Percentiles rank a stretch among this genome's conserved stretches.
Evolutionary conservation across 2,113 vertebrate genomes (phyloP).

Genomic region (Gasterosteus aculeatus): DNA sequence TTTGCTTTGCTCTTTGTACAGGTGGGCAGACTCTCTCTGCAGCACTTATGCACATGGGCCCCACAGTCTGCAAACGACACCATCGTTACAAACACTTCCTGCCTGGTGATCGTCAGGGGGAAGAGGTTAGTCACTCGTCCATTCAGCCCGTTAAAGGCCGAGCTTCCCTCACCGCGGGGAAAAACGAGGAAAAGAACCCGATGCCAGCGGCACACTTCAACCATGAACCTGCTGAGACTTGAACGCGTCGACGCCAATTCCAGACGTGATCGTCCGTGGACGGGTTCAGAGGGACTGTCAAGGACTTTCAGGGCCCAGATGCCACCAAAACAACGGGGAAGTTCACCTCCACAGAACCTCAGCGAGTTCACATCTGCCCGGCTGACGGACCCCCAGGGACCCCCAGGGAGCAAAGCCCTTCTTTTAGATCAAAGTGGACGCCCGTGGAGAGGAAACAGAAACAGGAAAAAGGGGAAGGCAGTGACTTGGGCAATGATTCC

Average conservation of each 20-base stretch:
- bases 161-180: not conserved
- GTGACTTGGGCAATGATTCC: not conserved
- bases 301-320: not conserved
- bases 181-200: not conserved
- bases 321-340: not conserved
- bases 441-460: not conserved
- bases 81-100: not conserved
- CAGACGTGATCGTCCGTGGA: not conserved
- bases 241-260: not conserved
- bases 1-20: slow-evolving; percentile 89
- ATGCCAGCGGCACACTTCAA: not conserved
- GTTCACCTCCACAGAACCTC: not conserved
- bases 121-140: not conserved
- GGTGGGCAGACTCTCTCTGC: slow-evolving; percentile 83
- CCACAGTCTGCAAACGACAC: slow-evolving; percentile 81
- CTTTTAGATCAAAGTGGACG: not conserved
- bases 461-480: not conserved
- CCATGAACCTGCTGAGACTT: not conserved
- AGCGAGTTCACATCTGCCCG: not conserved
- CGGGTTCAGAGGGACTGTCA: not conserved
- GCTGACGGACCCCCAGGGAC: not conserved
- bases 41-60: slow-evolving; percentile 87
- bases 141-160: not conserved
- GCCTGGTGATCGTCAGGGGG: not conserved
- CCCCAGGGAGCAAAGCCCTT: not conserved